Evolutionary conservation across 2,888 invertebrate species (phyloP).

Genomic region (Erynnis tages): DNA sequence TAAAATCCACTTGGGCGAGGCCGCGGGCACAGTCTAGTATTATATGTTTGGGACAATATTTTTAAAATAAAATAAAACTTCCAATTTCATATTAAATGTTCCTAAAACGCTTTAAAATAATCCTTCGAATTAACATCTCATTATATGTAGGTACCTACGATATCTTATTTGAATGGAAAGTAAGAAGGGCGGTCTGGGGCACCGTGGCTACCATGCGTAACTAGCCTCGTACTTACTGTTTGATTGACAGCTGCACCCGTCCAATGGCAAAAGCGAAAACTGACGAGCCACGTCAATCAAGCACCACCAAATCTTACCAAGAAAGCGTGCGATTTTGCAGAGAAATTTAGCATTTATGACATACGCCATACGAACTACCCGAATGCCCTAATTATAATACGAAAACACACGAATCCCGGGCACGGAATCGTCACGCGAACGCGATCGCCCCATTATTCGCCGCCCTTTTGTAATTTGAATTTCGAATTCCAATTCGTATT

Average conservation of each 20-base stretch:
- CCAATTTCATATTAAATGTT: too few species aligned
- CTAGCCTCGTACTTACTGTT: constrained; percentile 62
- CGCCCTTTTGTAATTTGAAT: constrained; percentile 81
- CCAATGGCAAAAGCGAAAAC: constrained; percentile 89
- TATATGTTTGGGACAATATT: too few species aligned
- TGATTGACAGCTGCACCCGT: constrained; percentile 91
- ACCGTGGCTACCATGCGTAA: constrained; percentile 56
- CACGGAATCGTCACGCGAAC: constrained; percentile 69
- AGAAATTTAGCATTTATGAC: constrained; percentile 51
- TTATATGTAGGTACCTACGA: too few species aligned
- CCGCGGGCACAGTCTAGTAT: too few species aligned
- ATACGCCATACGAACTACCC: constrained; percentile 39
- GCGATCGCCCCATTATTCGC: constrained; percentile 80
- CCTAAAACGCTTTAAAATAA: too few species aligned
- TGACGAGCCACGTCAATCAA: constrained; percentile 91
- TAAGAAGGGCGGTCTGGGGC: constrained; percentile 45
- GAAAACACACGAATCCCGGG: constrained; percentile 52
- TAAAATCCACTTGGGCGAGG: too few species aligned
- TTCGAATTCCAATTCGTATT: constrained; percentile 81
- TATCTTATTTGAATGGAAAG: background rate
- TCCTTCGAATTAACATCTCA: too few species aligned
- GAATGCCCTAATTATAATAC: constrained; percentile 51
- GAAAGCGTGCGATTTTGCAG: constrained; percentile 44
- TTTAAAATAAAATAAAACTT: too few species aligned
- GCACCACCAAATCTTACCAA: constrained; percentile 54